phyloP scores from a whole-genome alignment of 2,113 vertebrate genomes.

The Marmota flaviventris region DNA sequence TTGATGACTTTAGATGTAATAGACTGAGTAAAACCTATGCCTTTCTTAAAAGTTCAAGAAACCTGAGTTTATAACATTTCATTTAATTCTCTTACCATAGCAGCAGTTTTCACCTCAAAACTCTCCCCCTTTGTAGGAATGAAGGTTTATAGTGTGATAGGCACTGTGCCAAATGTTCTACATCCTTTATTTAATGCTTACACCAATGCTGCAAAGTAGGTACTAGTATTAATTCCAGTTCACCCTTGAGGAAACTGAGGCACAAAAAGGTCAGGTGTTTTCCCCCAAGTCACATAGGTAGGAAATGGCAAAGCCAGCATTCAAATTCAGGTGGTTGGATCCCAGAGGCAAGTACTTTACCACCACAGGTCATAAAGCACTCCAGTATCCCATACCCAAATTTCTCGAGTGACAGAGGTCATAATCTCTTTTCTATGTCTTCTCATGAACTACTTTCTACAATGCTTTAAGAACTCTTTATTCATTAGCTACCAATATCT shows the following conservation, averaged over 20 bases:
- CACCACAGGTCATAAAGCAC: not conserved
- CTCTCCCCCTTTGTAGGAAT: not conserved
- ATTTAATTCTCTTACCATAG: not conserved
- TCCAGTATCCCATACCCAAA: not conserved
- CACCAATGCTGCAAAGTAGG: not conserved
- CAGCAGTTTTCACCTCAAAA: not conserved
- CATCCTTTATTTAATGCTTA: slow-evolving; percentile 11
- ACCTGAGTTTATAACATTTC: not conserved
- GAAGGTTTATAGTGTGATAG: not conserved
- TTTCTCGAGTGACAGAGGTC: not conserved
- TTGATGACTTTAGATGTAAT: slow-evolving; percentile 29
- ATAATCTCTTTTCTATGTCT: not conserved
- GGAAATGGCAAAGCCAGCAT: not conserved
- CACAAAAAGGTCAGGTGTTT: not conserved
- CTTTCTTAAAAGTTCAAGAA: slow-evolving; percentile 49
- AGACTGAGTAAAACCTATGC: not conserved
- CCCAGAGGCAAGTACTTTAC: not conserved
- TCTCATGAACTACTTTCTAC: not conserved
- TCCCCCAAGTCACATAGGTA: not conserved
- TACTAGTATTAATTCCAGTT: not conserved
- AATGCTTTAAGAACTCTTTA: not conserved
- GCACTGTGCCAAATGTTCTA: not conserved
- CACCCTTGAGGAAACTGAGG: not conserved
- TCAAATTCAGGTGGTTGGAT: not conserved
- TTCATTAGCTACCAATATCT: slow-evolving; percentile 20